Percentiles rank a stretch among this genome's conserved stretches.
These are phyloP conservation scores for Netelia melanura DNA, from an alignment of 2,888 invertebrate species.

Conservation along the genomic window DNA sequence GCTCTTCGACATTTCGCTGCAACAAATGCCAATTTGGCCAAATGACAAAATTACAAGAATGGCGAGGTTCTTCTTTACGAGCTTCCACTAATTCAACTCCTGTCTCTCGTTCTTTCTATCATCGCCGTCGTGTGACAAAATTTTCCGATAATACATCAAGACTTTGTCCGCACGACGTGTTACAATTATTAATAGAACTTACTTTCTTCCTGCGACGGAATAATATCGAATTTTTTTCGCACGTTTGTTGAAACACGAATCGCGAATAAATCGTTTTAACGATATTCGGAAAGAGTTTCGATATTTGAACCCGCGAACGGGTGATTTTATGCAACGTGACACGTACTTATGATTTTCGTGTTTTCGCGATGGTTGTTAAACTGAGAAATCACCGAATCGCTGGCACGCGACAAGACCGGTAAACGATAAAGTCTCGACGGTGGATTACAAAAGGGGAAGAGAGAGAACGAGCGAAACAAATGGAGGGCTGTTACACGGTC, in stretches of 20 bases:
- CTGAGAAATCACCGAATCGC: slow-evolving; percentile 54
- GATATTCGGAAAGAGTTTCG: slow-evolving; percentile 2
- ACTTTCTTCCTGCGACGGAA: too few species aligned
- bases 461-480: slow-evolving; percentile 52
- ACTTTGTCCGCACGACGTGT: too few species aligned
- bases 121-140: not conserved
- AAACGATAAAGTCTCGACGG: slow-evolving; percentile 61
- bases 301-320: slow-evolving; percentile 23
- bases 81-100: slow-evolving; percentile 44
- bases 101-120: slow-evolving; percentile 1
- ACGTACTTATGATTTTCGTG: slow-evolving; percentile 39
- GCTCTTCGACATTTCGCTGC: not conserved
- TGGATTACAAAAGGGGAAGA: slow-evolving; percentile 23
- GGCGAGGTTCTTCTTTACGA: slow-evolving; percentile 59
- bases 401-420: slow-evolving; percentile 60
- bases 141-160: slow-evolving; percentile 25
- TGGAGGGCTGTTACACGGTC: slow-evolving; percentile 53
- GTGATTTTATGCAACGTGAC: slow-evolving; percentile 47
- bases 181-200: too few species aligned
- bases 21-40: slow-evolving; percentile 55
- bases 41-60: slow-evolving; percentile 65
- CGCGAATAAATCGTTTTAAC: slow-evolving; percentile 15
- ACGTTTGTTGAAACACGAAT: too few species aligned
- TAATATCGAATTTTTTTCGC: too few species aligned
- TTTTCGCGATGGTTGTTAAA: slow-evolving; percentile 65